Percentiles rank a stretch among this genome's conserved stretches.
These are phyloP conservation scores for Drosophila helvetica DNA, from an alignment of 2,888 invertebrate genomes.

Conservation along the genomic window DNA sequence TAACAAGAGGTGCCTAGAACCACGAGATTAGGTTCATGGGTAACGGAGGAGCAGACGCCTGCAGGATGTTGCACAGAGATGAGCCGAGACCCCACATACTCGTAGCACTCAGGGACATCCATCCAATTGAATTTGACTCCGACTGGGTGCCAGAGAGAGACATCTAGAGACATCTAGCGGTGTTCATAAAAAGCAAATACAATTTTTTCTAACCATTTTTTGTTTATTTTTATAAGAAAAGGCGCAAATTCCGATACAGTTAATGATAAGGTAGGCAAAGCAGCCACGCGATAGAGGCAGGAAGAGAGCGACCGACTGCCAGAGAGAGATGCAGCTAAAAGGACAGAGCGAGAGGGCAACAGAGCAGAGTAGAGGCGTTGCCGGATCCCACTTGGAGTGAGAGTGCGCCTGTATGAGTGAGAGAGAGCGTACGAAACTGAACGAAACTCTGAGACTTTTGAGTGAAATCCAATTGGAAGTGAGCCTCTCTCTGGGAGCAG, in stretches of 20 bases:
- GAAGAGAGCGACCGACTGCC: conserved; percentile 8
- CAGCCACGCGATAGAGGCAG: conserved; percentile 5
- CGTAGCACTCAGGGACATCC: conserved; percentile 36
- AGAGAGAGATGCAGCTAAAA: conserved; percentile 21
- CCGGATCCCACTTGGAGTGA: conserved; percentile 45
- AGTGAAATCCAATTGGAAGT: conserved; percentile 34
- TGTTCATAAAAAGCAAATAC: conserved; percentile 72
- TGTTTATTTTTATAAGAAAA: conserved; percentile 19
- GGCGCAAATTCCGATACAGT: conserved; percentile 72
- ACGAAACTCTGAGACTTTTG: conserved; percentile 41
- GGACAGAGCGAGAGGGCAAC: conserved; percentile 32
- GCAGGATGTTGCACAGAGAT: conserved; percentile 23
- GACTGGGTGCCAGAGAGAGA: conserved; percentile 77
- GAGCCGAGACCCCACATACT: conserved; percentile 19
- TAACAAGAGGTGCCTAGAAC: conserved; percentile 78
- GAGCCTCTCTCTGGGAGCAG: conserved; percentile 3
- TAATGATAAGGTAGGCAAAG: conserved; percentile 67
- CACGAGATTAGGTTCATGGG: conserved; percentile 81
- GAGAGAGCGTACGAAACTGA: conserved; percentile 30
- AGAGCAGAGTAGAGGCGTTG: conserved; percentile 43
- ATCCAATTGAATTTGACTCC: conserved; percentile 73
- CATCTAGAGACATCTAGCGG: conserved; percentile 78
- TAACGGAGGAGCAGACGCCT: conserved; percentile 46
- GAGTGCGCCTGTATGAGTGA: conserved; percentile 40
- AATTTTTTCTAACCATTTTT: conserved; percentile 34